Conservation (phyloP, 2,888 invertebrate genomes). For the Cheilosia impressa region DNA sequence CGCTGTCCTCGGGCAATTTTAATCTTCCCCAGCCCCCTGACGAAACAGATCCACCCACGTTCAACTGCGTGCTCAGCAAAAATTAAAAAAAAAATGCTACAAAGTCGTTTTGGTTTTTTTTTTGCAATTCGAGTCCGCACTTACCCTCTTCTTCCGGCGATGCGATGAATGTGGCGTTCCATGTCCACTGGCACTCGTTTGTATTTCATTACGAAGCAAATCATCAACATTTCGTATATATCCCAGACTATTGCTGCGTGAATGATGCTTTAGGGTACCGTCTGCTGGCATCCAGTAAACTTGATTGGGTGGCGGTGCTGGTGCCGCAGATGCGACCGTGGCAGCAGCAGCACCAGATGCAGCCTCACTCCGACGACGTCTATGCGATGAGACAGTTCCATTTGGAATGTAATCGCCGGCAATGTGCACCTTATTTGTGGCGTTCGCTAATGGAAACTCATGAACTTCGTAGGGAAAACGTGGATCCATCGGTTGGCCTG, state of each 20-base stretch:
- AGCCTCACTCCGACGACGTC: slow-evolving; percentile 57
- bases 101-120: slow-evolving; percentile 3
- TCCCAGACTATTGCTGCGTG: slow-evolving; percentile 81
- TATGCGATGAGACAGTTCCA: slow-evolving; percentile 76
- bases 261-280: slow-evolving; percentile 69
- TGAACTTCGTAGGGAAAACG: slow-evolving; percentile 82
- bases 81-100: slow-evolving; percentile 18
- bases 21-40: slow-evolving; percentile 43
- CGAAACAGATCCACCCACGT: slow-evolving; percentile 17
- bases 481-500: slow-evolving; percentile 82
- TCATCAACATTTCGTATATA: slow-evolving; percentile 82
- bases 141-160: slow-evolving; percentile 81
- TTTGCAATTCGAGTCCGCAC: slow-evolving; percentile 56
- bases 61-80: slow-evolving; percentile 29
- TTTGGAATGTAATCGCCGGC: slow-evolving; percentile 81
- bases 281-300: slow-evolving; percentile 81
- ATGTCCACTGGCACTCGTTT: slow-evolving; percentile 77
- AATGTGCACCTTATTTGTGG: slow-evolving; percentile 82
- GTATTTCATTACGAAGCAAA: slow-evolving; percentile 77
- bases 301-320: slow-evolving; percentile 78
- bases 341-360: slow-evolving; percentile 42
- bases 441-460: slow-evolving; percentile 81
- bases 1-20: slow-evolving; percentile 53
- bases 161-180: slow-evolving; percentile 79
- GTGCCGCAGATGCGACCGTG: slow-evolving; percentile 69